A percentile compares a stretch with the other conserved stretches of the same genome.
Evolutionary conservation across 2,797 vertebrate genomes (phyloP).

Genomic region (Onychomys leucogaster): DNA sequence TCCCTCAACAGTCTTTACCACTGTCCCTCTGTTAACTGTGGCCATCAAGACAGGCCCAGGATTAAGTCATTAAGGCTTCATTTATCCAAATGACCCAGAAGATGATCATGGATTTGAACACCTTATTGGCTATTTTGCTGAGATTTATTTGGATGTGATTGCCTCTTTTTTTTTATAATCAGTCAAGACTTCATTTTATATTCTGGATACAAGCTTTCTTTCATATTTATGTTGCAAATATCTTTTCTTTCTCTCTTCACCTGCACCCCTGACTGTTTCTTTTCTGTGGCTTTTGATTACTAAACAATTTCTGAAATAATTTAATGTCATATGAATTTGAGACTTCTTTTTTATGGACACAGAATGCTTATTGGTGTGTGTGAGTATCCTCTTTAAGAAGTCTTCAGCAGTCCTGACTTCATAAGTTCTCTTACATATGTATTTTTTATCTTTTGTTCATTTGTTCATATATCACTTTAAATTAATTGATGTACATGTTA

Average conservation of each 20-base stretch:
- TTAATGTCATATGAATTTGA: neutral
- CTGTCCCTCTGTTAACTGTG: neutral
- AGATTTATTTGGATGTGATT: neutral
- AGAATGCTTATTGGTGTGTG: neutral
- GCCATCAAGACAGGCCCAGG: neutral
- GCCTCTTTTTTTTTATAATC: neutral
- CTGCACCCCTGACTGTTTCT: neutral
- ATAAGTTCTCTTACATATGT: neutral
- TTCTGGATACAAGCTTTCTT: neutral
- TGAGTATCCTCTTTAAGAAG: neutral
- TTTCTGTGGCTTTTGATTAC: neutral
- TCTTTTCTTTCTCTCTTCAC: neutral
- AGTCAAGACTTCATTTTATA: neutral
- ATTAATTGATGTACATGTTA: neutral
- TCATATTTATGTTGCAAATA: neutral
- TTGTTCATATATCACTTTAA: neutral
- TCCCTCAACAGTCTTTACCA: neutral
- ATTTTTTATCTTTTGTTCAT: neutral
- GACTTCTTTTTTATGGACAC: neutral
- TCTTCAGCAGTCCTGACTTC: neutral
- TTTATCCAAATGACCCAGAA: neutral
- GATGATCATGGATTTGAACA: neutral
- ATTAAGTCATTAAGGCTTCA: neutral
- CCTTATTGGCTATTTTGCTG: neutral
- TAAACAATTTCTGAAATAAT: neutral